Percentiles rank a stretch among this genome's conserved stretches.
phyloP scores from a whole-genome alignment of 2,797 vertebrate genomes.

The Petrocephalus schoutedeni region DNA sequence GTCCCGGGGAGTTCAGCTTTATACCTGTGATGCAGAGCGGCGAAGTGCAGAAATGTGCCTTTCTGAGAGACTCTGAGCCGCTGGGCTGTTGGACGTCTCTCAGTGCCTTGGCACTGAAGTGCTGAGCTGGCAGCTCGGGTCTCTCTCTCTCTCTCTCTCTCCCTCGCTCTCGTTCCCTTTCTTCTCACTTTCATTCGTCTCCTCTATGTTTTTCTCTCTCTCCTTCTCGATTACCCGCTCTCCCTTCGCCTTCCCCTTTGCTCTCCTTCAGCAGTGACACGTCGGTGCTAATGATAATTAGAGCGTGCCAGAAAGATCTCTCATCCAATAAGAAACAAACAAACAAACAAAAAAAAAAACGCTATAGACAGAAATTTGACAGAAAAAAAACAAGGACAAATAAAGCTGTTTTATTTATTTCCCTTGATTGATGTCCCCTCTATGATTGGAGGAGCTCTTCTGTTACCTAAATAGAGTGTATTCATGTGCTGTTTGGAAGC shows the following conservation, averaged over 20 bases:
- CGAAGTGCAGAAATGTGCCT: not conserved
- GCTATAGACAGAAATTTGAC: not conserved
- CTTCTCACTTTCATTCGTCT: slow-evolving; percentile 7
- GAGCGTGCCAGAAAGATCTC: slow-evolving; percentile 6
- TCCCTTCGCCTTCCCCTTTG: slow-evolving; percentile 16
- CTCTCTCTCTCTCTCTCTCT: not conserved
- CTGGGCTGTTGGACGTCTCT: not conserved
- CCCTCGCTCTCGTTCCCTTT: not conserved
- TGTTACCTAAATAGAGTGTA: not conserved
- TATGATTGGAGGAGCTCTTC: not conserved
- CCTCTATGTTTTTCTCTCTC: slow-evolving; percentile 10
- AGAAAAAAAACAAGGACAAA: not conserved
- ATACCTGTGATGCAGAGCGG: not conserved
- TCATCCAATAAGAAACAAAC: slow-evolving; percentile 2
- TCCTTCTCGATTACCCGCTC: not conserved
- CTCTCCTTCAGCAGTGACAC: slow-evolving; percentile 17
- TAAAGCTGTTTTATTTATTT: not conserved
- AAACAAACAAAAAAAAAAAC: not conserved
- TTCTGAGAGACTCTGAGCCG: not conserved
- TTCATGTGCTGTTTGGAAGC: not conserved
- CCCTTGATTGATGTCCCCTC: not conserved
- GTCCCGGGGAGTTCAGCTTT: not conserved
- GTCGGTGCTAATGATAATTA: not conserved
- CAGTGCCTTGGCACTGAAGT: not conserved
- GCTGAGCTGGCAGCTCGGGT: not conserved